These are phyloP conservation scores for Trypoxylus dichotomus DNA, from an alignment of 1,140 invertebrate genomes.

Conservation along the genomic window DNA sequence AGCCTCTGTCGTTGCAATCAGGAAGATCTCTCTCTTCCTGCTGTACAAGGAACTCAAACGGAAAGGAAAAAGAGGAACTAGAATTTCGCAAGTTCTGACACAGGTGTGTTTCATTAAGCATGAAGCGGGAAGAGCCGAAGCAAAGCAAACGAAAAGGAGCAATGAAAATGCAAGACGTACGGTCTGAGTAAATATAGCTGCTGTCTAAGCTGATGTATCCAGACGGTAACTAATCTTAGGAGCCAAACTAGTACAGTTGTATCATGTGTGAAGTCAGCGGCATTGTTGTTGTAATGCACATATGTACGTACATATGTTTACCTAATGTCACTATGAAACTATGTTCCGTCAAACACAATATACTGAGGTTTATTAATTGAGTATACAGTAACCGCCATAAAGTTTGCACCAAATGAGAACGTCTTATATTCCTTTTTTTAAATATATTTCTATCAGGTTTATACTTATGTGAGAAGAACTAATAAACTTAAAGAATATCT, in stretches of 20 bases:
- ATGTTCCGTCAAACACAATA: neutral
- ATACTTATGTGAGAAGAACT: too few species aligned
- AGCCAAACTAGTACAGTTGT: neutral
- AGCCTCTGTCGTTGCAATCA: too few species aligned
- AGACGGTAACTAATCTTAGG: neutral
- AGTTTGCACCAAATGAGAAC: too few species aligned
- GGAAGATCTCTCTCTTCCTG: neutral
- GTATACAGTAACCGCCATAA: too few species aligned
- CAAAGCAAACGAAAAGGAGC: neutral
- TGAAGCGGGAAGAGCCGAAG: slow-evolving; percentile 29
- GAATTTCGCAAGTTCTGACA: neutral
- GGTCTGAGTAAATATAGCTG: neutral
- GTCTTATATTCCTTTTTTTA: too few species aligned
- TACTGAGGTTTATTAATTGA: neutral
- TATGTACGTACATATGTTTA: neutral
- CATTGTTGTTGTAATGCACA: neutral
- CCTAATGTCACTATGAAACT: neutral
- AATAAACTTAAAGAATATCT: too few species aligned
- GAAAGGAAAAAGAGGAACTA: neutral
- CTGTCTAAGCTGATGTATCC: neutral
- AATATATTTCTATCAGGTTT: too few species aligned
- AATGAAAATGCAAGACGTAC: neutral
- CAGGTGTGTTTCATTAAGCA: slow-evolving; percentile 34
- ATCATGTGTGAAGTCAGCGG: neutral
- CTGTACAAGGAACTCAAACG: neutral